Evolutionary conservation across 2,113 vertebrate species (phyloP).

Genomic region (Zosterops pallidus): DNA sequence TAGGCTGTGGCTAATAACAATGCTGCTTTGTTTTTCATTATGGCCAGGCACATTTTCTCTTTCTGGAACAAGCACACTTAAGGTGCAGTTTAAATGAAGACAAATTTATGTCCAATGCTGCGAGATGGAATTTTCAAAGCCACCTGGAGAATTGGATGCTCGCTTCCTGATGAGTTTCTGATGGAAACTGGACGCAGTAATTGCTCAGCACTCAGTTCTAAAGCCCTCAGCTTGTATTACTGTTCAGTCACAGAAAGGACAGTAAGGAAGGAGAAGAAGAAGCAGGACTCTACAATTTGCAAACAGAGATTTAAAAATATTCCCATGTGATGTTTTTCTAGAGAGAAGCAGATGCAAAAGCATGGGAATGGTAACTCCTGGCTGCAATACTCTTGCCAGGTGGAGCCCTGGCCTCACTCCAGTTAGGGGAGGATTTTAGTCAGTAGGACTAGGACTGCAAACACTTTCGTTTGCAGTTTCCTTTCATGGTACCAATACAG

Average conservation of each 20-base stretch:
- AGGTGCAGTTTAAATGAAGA: not conserved
- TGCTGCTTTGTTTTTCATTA: conserved; percentile 24
- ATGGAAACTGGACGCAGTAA: not conserved
- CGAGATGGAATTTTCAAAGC: not conserved
- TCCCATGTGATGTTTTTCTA: not conserved
- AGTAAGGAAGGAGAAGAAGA: not conserved
- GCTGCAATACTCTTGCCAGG: not conserved
- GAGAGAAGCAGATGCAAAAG: not conserved
- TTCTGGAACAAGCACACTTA: not conserved
- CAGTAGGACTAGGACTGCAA: not conserved
- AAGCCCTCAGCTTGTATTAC: not conserved
- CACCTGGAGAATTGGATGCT: not conserved
- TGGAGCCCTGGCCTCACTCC: not conserved
- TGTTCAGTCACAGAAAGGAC: not conserved
- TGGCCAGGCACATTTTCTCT: not conserved
- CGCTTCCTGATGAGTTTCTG: not conserved
- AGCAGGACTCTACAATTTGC: not conserved
- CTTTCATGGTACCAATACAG: not conserved
- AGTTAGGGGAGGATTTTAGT: not conserved
- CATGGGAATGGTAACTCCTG: not conserved
- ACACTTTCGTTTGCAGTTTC: not conserved
- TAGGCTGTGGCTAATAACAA: conserved; percentile 45
- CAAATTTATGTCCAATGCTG: not conserved
- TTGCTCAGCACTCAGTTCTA: not conserved
- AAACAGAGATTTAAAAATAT: not conserved